Evolutionary conservation across 1,140 invertebrate genomes (phyloP).

Genomic region (Pogonus chalceus): DNA sequence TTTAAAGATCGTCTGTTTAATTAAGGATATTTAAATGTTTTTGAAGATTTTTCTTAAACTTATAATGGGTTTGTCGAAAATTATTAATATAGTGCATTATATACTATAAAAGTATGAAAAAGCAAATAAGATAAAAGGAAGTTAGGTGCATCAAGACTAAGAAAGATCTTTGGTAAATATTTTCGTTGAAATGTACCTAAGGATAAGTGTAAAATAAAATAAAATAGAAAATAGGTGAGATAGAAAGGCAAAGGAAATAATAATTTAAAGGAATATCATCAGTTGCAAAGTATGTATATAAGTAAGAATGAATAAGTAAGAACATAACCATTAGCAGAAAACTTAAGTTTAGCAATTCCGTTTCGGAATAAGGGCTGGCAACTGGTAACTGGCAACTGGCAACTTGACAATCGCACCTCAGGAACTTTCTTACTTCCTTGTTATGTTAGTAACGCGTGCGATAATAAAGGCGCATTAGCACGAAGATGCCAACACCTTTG

Average conservation of each 20-base stretch:
- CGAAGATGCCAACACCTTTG: background rate
- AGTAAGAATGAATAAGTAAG: background rate
- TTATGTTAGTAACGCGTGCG: conserved; percentile 3
- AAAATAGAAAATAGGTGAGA: background rate
- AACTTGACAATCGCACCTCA: conserved; percentile 1
- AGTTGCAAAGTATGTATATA: background rate
- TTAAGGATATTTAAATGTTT: background rate
- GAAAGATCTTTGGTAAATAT: background rate
- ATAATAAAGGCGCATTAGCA: conserved; percentile 1
- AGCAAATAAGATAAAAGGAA: too few species aligned
- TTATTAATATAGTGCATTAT: background rate
- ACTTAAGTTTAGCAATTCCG: conserved; percentile 4
- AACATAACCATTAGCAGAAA: background rate
- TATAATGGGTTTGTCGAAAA: background rate
- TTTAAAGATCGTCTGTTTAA: too few species aligned
- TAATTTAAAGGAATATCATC: background rate
- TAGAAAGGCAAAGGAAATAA: background rate
- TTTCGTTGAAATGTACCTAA: background rate
- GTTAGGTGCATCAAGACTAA: background rate
- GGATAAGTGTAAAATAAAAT: background rate
- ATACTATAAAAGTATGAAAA: background rate
- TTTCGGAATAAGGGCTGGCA: background rate
- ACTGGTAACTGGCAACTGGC: too few species aligned
- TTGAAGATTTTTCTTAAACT: background rate
- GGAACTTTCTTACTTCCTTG: conserved; percentile 7